Percentiles rank a stretch among this genome's conserved stretches.
Conservation (phyloP, 2,113 vertebrate species). For the Junco hyemalis region DNA sequence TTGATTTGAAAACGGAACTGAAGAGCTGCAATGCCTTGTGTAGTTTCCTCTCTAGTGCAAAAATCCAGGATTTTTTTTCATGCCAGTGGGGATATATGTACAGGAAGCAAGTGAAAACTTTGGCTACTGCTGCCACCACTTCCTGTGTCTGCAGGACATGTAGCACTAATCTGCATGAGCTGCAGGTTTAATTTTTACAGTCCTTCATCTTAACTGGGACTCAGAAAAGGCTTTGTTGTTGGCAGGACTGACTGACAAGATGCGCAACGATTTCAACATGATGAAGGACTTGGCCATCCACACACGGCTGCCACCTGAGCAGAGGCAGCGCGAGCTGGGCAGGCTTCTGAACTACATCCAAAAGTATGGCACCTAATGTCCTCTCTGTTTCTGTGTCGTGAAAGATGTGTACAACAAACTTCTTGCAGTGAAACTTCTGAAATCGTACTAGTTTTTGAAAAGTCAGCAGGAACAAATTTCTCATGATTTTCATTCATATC, state of each 20-base stretch:
- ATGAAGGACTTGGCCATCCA: conserved; percentile 90
- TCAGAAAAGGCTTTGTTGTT: background rate
- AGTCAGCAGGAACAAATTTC: background rate
- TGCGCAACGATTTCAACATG: conserved; percentile 86
- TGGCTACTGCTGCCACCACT: background rate
- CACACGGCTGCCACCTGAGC: conserved; percentile 84
- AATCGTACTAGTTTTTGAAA: background rate
- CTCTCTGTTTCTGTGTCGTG: rapidly evolving
- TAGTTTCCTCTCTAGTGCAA: background rate
- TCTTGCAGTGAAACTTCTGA: background rate
- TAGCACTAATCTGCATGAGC: background rate
- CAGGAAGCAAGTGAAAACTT: background rate
- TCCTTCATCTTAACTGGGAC: background rate
- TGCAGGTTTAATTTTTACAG: background rate
- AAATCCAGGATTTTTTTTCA: background rate
- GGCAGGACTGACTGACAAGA: conserved; percentile 90
- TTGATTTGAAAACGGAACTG: background rate
- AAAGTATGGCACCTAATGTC: conserved; percentile 62
- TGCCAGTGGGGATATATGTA: background rate
- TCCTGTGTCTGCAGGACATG: rapidly evolving
- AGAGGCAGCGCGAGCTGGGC: conserved; percentile 81
- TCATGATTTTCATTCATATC: background rate
- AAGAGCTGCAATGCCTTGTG: background rate
- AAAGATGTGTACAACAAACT: background rate
- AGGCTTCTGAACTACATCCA: conserved; percentile 80